A percentile compares a stretch with the other conserved stretches of the same genome.
Evolutionary conservation across 2,113 vertebrate genomes (phyloP).

Genomic region (Trichomycterus rosablanca): DNA sequence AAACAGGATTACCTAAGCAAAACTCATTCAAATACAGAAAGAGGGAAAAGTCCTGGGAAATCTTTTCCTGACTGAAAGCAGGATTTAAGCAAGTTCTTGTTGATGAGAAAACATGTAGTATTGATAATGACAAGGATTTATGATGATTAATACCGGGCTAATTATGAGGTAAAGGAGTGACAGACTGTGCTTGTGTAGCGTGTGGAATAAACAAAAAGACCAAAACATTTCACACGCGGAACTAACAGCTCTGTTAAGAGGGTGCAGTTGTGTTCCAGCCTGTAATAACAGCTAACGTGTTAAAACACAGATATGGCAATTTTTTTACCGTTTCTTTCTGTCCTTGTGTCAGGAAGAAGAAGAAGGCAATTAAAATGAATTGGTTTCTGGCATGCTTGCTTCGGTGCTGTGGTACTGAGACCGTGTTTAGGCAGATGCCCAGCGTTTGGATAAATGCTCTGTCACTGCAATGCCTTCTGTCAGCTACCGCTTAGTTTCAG

Average conservation of each 20-base stretch:
- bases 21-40: too few species aligned
- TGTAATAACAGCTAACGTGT: conserved; percentile 61
- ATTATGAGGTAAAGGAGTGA: too few species aligned
- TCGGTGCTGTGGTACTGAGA: conserved; percentile 54
- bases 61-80: too few species aligned
- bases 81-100: too few species aligned
- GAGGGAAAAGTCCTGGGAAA: too few species aligned
- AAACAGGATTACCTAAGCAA: too few species aligned
- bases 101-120: too few species aligned
- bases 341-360: conserved; percentile 48
- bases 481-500: conserved; percentile 1
- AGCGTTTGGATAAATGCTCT: conserved; percentile 23
- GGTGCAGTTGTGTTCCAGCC: conserved; percentile 56
- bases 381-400: conserved; percentile 63
- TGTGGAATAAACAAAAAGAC: conserved; percentile 42
- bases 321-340: conserved; percentile 36
- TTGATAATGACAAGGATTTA: background rate
- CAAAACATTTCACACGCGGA: conserved; percentile 25
- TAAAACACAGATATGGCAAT: conserved; percentile 58
- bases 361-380: conserved; percentile 68
- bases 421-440: conserved; percentile 54
- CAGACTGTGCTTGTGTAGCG: conserved; percentile 5
- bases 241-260: conserved; percentile 27
- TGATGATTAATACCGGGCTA: too few species aligned
- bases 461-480: conserved; percentile 33